Base-by-base conservation (phyloP, 2,888 invertebrate species). In the Atethmia centrago region DNA sequence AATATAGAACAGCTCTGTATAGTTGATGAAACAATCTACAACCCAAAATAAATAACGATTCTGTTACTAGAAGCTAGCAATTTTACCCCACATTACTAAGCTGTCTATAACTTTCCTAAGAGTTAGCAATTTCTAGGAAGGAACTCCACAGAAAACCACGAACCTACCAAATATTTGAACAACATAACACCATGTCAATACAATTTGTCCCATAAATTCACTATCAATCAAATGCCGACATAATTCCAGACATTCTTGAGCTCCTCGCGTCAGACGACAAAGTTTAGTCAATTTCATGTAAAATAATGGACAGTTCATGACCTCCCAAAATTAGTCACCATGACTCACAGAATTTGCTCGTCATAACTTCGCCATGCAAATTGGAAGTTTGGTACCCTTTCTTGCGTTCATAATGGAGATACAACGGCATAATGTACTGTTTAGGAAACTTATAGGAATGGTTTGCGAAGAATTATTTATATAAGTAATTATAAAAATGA, bases 301-400 rank as follows among this genome's bases (percentile, higher is more conserved):
- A 85, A 87, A 76, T 82, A 85, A 85, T 84, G 77, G 78, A 79
- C 82, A 85, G 80, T 79, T 75, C 80, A 83, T 77, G 85, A 80
- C 86, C 77, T 74, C 67, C 64, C 36, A n/a, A 40, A 72, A 72
- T 77, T 68, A 81, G 88, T 90, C 90, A 91, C 77, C 76, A 51
- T 91, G 91, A 91, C 86, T 89, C 86, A 85, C 68, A 74, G 56
- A 78, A 82, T 88, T 85, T 83, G 80, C 82, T 87, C 76, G 77
- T 87, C 85, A 78, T 83, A 88, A 87, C 89, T 88, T 84, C 79
- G 77, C 85, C 85, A 86, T 86, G 87, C 84, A 87, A 90, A 87
- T 88, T 82, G 84, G 82, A 87, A 87, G 82, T 88, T 83, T 75
- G 77, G 74, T 82, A 85, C 82, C 85, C 86, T 85, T 86, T 81